Base-by-base conservation (phyloP, 2,113 vertebrate species). In the Colossoma macropomum region DNA sequence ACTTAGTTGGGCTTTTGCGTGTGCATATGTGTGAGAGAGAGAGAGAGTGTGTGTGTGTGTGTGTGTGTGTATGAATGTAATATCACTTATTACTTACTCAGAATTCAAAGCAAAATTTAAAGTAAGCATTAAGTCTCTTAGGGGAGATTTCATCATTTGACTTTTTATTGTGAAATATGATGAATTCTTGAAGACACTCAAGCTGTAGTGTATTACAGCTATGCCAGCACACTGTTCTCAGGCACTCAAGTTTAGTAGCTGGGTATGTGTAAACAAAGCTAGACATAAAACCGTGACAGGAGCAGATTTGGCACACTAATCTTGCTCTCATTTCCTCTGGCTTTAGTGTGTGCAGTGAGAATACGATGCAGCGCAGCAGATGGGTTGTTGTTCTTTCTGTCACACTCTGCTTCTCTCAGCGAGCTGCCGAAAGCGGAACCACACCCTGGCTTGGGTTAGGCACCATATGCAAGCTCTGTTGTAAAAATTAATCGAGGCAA, bases 361-460 rank as follows among this genome's bases (percentile, higher is more conserved):
- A 86, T 73, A 79, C 77, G 60, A 86, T 84, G 62, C 3, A 15
- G 62, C 16, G 34, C 79, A 88, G 87, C 89, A 92, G 90, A 92
- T 88, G 89, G 87, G 89, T 81, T 74, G 60, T 6, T 72, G 71
- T 71, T 86, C 28, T 79, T 15, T 76, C 45, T 72, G 54, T 62
- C 54, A 80, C 79, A 72, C 79, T 78, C 62, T 72, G 68, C 54
- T 60, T 80, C 52, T 71, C 81, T 76, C 56, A 59, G 62, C 52
- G 78, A 83, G 63, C 77, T 71, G 63, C 63, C 65, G 78, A 75
- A 73, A 75, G 69, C 66, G 54, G 77, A 88, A 32, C 32, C 79
- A 86, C 72, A 80, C 86, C 60, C 78, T 30, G 59, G 78, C 84
- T 80, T n/a, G 78, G 54, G 45, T 76, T 82, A 73, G 66, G 66